Conservation (phyloP, 2,888 invertebrate genomes). For the Augiades crinisus region DNA sequence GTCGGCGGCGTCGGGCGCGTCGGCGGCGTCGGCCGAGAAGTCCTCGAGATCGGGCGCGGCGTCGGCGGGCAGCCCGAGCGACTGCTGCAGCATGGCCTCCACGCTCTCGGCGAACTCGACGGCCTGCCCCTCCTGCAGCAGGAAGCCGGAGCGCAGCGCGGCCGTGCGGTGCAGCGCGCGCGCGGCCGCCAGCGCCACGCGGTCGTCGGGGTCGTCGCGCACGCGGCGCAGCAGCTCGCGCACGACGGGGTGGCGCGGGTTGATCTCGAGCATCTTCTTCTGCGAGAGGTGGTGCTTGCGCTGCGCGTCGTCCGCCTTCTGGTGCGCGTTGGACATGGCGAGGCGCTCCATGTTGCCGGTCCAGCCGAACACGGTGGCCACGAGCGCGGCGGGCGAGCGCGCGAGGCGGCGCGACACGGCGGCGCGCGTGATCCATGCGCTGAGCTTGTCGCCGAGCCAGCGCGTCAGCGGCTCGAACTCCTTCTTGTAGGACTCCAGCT, state of each 20-base stretch:
- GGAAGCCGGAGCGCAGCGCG: conserved; percentile 94
- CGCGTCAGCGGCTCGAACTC: conserved; percentile 94
- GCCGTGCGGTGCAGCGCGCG: conserved; percentile 95
- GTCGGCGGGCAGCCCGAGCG: conserved; percentile 88
- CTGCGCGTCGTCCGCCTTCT: conserved; percentile 95
- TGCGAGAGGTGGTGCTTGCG: conserved; percentile 94
- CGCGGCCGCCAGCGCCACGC: conserved; percentile 91
- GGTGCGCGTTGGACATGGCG: conserved; percentile 97
- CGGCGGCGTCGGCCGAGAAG: conserved; percentile 36
- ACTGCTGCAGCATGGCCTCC: conserved; percentile 92
- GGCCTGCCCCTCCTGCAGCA: conserved; percentile 83
- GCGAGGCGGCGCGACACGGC: conserved; percentile 93
- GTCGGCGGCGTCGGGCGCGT: conserved; percentile 30
- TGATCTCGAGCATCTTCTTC: conserved; percentile 98
- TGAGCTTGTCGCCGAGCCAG: conserved; percentile 93
- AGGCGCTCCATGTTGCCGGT: conserved; percentile 99
- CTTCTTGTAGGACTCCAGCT: conserved; percentile 87
- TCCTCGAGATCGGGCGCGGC: conserved; percentile 71
- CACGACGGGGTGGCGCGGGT: conserved; percentile 97
- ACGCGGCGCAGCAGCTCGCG: conserved; percentile 93
- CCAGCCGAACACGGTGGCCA: conserved; percentile 98
- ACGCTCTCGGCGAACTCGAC: conserved; percentile 94
- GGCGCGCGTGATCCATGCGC: conserved; percentile 89
- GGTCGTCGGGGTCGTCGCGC: conserved; percentile 88
- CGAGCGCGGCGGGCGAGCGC: conserved; percentile 97